Conservation (phyloP, 2,888 invertebrate genomes). For the Tenodera sinensis region DNA sequence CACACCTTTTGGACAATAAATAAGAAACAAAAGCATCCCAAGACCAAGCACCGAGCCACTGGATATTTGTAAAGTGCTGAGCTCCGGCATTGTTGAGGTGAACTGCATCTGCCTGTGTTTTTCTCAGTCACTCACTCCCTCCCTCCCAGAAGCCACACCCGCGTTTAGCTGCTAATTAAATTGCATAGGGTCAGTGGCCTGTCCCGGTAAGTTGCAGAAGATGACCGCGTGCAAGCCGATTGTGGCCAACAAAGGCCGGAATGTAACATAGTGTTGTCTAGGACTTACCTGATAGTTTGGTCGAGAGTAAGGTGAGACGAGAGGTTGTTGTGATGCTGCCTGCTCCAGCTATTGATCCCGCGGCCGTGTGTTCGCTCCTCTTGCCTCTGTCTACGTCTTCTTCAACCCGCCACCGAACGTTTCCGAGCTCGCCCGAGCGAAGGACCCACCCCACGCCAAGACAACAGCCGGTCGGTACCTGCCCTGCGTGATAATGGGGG, state of each 20-base stretch:
- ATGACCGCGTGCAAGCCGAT: not conserved
- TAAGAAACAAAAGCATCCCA: not conserved
- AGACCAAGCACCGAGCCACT: not conserved
- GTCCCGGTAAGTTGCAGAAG: not conserved
- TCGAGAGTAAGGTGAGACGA: not conserved
- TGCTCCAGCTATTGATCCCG: not conserved
- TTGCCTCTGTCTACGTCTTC: not conserved
- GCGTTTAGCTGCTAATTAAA: not conserved
- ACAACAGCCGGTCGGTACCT: not conserved
- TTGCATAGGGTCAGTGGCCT: not conserved
- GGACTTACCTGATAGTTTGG: not conserved
- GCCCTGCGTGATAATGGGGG: not conserved
- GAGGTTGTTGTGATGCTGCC: not conserved
- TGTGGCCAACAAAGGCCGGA: not conserved
- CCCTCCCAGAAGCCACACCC: not conserved
- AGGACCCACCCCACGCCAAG: not conserved
- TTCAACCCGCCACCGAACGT: not conserved
- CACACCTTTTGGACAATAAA: not conserved
- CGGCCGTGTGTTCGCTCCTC: not conserved
- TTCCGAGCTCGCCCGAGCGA: not conserved
- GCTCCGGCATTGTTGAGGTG: not conserved
- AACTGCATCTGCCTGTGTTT: not conserved
- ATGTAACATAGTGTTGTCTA: not conserved
- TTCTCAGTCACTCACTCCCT: not conserved
- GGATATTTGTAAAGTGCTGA: not conserved